Conservation (phyloP, 2,888 invertebrate genomes). For the Rhogogaster chlorosoma region DNA sequence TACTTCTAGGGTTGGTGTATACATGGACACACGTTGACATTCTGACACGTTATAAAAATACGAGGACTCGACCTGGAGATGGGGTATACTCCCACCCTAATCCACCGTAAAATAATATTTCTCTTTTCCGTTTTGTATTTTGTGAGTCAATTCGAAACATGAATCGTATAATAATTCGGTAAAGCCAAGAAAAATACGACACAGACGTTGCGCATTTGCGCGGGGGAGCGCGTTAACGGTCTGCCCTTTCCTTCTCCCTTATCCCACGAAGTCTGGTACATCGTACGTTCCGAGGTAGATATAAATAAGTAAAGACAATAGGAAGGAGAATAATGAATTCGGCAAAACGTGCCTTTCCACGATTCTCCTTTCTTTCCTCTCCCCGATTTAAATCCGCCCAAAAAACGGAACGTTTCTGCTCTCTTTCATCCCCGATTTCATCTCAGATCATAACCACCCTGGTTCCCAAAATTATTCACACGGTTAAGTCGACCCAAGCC, state of each 20-base stretch:
- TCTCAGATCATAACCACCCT: not conserved
- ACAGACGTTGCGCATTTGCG: constrained; percentile 39
- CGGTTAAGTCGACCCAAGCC: constrained; percentile 15
- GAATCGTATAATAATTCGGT: constrained; percentile 77
- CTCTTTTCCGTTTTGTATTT: constrained; percentile 76
- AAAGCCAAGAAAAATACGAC: constrained; percentile 74
- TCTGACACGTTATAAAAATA: constrained; percentile 47
- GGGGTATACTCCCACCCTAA: constrained; percentile 48
- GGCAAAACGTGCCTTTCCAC: not conserved
- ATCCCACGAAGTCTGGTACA: not conserved
- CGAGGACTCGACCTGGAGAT: constrained; percentile 11
- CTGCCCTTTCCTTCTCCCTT: not conserved
- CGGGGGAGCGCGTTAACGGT: constrained; percentile 28
- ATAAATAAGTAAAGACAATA: not conserved
- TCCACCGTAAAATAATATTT: constrained; percentile 75
- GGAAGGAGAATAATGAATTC: not conserved
- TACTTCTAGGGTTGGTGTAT: not conserved
- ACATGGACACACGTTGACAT: constrained; percentile 35
- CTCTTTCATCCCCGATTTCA: not conserved
- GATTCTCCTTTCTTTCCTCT: not conserved
- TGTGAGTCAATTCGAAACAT: constrained; percentile 78
- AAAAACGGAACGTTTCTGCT: not conserved
- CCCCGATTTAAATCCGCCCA: not conserved
- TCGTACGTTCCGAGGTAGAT: not conserved
- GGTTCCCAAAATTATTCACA: constrained; percentile 31